Evolutionary conservation across 2,797 vertebrate species (phyloP).

Genomic region (Rhinophrynus dorsalis): DNA sequence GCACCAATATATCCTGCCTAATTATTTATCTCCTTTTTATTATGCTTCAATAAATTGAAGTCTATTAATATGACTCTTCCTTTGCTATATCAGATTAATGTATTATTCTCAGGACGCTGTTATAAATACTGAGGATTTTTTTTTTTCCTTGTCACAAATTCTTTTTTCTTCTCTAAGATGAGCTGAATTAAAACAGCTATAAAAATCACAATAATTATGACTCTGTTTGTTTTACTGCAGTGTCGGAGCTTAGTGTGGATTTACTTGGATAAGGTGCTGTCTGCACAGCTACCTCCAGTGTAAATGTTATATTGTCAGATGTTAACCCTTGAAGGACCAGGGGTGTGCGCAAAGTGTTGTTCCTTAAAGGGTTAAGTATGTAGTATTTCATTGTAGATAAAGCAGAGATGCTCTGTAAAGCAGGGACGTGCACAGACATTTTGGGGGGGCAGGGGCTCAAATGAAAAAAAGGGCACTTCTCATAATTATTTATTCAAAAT

Average conservation of each 20-base stretch:
- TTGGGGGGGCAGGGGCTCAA: too few relatives aligned
- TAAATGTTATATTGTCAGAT: conserved; percentile 7
- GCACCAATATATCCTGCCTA: conserved; percentile 20
- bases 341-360: too few relatives aligned
- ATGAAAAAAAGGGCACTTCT: too few relatives aligned
- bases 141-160: conserved; percentile 31
- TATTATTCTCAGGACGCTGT: conserved; percentile 43
- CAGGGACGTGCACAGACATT: too few relatives aligned
- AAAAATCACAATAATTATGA: conserved; percentile 48
- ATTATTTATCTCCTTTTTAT: conserved; percentile 45
- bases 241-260: not conserved
- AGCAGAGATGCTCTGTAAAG: too few relatives aligned
- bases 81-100: conserved; percentile 37
- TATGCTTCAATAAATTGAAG: conserved; percentile 36
- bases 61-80: conserved; percentile 45
- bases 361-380: too few relatives aligned
- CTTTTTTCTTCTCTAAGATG: conserved; percentile 18
- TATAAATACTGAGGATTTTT: conserved; percentile 37
- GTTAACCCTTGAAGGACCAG: too few relatives aligned
- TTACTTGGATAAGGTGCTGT: not conserved
- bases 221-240: conserved; percentile 29
- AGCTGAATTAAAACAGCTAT: conserved; percentile 47
- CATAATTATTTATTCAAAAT: too few relatives aligned
- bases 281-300: not conserved
- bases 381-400: too few relatives aligned